Percentiles rank a stretch among this genome's conserved stretches.
Conservation (phyloP, 2,797 vertebrate genomes). For the Poeciliopsis presidionis region DNA sequence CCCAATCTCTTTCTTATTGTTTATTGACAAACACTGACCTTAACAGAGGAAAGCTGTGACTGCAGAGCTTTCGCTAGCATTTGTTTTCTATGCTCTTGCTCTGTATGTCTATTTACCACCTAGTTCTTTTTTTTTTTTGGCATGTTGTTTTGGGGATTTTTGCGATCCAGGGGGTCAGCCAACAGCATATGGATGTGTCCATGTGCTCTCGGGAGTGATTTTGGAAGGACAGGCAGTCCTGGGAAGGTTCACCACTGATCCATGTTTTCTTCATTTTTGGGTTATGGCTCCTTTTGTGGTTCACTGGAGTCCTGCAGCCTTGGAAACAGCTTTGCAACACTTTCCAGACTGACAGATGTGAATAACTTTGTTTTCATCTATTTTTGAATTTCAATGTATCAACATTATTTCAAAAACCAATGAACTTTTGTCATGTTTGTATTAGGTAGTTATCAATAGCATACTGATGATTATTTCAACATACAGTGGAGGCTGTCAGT, state of each 20-base stretch:
- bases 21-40: background rate
- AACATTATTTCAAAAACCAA: background rate
- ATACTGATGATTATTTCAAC: background rate
- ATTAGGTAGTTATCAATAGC: background rate
- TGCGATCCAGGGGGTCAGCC: background rate
- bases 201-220: background rate
- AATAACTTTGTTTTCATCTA: background rate
- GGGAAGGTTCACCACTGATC: background rate
- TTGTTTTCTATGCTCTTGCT: too few relatives aligned
- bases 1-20: background rate
- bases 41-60: background rate
- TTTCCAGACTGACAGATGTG: background rate
- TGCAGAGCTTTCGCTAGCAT: background rate
- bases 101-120: too few relatives aligned
- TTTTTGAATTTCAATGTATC: background rate
- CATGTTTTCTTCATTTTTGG: background rate
- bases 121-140: too few relatives aligned
- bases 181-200: too few relatives aligned
- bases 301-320: background rate
- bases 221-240: background rate
- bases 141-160: background rate
- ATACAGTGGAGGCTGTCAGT: background rate
- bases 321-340: background rate
- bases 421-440: background rate
- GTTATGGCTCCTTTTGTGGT: background rate